phyloP scores from a whole-genome alignment of 1,140 invertebrate species.

The Metopolophium dirhodum region DNA sequence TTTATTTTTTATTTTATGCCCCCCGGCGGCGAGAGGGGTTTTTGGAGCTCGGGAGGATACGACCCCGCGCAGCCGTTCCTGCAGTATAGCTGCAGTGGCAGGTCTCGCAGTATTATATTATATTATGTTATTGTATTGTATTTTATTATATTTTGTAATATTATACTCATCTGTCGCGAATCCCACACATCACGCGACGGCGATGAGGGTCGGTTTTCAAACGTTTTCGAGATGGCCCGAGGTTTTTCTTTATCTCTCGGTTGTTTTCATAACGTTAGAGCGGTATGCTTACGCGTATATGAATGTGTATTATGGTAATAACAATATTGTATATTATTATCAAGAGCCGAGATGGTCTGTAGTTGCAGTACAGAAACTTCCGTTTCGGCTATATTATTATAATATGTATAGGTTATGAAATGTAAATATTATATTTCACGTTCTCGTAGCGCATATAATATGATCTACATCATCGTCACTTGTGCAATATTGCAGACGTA shows the following conservation, averaged over 20 bases:
- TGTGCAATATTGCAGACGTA: background rate
- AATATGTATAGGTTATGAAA: background rate
- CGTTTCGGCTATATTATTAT: background rate
- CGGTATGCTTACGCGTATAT: background rate
- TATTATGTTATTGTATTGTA: background rate
- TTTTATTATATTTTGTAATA: background rate
- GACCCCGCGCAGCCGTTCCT: background rate
- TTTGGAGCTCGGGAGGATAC: background rate
- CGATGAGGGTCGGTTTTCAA: background rate
- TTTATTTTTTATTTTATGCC: background rate
- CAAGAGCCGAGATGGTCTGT: background rate
- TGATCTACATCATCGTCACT: background rate
- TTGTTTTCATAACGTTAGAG: background rate
- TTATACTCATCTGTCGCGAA: constrained; percentile 11
- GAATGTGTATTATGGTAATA: background rate
- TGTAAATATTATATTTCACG: background rate
- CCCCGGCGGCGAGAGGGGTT: background rate
- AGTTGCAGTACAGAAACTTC: background rate
- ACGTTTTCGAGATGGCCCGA: background rate
- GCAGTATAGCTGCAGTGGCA: background rate
- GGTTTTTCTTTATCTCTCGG: background rate
- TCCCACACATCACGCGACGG: background rate
- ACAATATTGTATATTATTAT: no score
- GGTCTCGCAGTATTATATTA: background rate
- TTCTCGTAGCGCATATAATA: no score